Evolutionary conservation across 2,888 invertebrate species (phyloP), one percentile per base, ranked within the genome.

Genomic region (Acholoe squamosa): DNA sequence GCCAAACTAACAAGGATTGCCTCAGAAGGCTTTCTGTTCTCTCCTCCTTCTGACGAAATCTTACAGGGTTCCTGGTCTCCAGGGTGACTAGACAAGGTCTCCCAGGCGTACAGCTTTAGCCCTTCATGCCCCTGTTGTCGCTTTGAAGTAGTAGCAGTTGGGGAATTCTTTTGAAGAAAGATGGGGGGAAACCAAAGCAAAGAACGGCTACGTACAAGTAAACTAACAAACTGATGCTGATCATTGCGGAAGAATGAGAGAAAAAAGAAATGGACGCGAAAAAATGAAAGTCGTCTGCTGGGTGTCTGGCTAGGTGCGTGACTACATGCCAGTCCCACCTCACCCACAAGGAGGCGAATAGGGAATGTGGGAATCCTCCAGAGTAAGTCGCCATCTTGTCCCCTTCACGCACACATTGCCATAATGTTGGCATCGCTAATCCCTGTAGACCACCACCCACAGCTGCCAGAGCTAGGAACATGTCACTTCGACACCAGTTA

Each of bases 271-370:
- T n/a, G 43, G 61, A 22, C 19, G 19, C 19, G 61, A 61, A 61
- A n/a, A 61, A 61, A 61, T n/a, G 25, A 71, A 71, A 71, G 31
- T n/a, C 28, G 71, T 71, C 71, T 71, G 25, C 71, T 71, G 28
- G 25, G 25, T 25, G 84, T 84, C 84, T 84, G 84, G 84, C 34
- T 25, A 22, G 43, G 84, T 84, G 84, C 84, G 84, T 84, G 84
- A 84, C 84, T 28, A 84, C 84, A 84, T 84, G 84, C 84, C 51
- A 84, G 51, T n/a, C 25, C 61, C 19, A 19, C 61, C 61, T n/a
- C 61, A n/a, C 61, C 61, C 61, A 43, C 43, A 10, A 43, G 43
- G 43, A n/a, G 19, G 61, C n/a, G 3, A 12, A n/a, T 61, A n/a
- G 5, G 61, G 61, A 3, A 14, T 61, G 61, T n/a, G 19, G 5